Base-by-base conservation (phyloP, 2,888 invertebrate species). In the Crocallis elinguaria region DNA sequence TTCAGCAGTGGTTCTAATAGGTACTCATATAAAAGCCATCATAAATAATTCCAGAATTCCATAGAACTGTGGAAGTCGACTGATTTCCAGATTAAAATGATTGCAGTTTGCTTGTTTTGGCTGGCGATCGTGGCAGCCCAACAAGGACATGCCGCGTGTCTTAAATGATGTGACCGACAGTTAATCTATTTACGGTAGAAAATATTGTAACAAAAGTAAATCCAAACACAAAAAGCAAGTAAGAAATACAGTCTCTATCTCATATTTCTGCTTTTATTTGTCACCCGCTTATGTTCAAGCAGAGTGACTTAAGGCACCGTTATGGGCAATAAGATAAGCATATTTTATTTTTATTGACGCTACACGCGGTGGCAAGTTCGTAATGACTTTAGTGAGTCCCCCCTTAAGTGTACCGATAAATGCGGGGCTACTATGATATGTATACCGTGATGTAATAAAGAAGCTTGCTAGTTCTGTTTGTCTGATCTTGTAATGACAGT, bases 261-360 rank as follows among this genome's bases (percentile, higher is more conserved):
- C 35, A 52, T 43, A 50, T 55, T 50, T 44, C 37, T 42, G 56
- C 55, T 50, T 64, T 51, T 58, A 62, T 64, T 64, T 62, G 60
- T 64, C 75, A 75, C 71, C 69, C 71, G 71, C 74, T 74, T 70
- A 67, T 73, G 75, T 72, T 69, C 69, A 67, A 65, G 62, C 69
- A 37, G 59, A 69, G 66, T 67, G 70, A 75, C 73, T 77, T 76
- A 79, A 75, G 74, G 67, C 75, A 62, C 68, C 64, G 76, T 75
- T 77, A 74, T 64, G 64, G 67, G 66, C 64, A 62, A 66, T 66
- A 67, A 66, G 75, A 78, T 79, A 78, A 77, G 74, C 76, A 75
- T 80, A 80, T 80, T 77, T 82, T 78, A 80, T 75, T 77, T 82
- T 80, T 78, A 79, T 79, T 71, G 72, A 71, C 69, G 55, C 62